Base-by-base conservation (phyloP, 2,888 invertebrate species). In the Beris chalybata region DNA sequence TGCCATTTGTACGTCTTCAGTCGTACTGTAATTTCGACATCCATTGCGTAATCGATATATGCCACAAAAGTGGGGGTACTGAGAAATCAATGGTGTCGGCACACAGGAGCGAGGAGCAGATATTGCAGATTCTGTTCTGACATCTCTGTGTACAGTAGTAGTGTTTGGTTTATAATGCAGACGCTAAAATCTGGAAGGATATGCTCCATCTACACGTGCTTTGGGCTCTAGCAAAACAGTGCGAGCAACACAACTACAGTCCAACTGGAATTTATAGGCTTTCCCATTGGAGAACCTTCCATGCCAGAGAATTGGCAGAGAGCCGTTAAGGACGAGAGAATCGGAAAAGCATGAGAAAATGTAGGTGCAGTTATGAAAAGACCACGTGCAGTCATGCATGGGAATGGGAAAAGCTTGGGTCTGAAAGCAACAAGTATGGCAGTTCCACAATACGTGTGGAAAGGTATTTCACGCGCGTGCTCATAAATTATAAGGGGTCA, bases 1-100 rank as follows among this genome's bases (percentile, higher is more conserved):
- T 61, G 61, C 50, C 61, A 50, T 61, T 61, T 52, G 9, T 61
- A 61, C 12, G 61, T 38, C 38, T 61, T 61, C 61, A 38, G 38
- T 38, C 43, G 12, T 50, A 52, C 61, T 61, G 61, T 61, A 61
- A 61, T 61, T 61, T 61, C 52, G 38, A 32, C 61, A 52, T 30
- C 38, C 38, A 38, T 32, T 61, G 52, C 52, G 61, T 61, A 61
- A 61, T 61, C 61, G 61, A 61, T 52, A 61, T 50, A 32, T 13
- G 13, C 11, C 15, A 48, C 48, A n/a, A 13, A 4, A 6, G 13
- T 15, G 15, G n/a, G 48, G 13, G 13, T 7, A 6, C 12, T 15
- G 48, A 5, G 48, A n/a, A n/a, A 48, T 48, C 48, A 48, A n/a
- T 13, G 13, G 2, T 47, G 47, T 30, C 58, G 47, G 22, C 38